A percentile compares a stretch with the other conserved stretches of the same genome.
Evolutionary conservation across 2,797 vertebrate genomes (phyloP).

Genomic region (Coracias cyanogaster): DNA sequence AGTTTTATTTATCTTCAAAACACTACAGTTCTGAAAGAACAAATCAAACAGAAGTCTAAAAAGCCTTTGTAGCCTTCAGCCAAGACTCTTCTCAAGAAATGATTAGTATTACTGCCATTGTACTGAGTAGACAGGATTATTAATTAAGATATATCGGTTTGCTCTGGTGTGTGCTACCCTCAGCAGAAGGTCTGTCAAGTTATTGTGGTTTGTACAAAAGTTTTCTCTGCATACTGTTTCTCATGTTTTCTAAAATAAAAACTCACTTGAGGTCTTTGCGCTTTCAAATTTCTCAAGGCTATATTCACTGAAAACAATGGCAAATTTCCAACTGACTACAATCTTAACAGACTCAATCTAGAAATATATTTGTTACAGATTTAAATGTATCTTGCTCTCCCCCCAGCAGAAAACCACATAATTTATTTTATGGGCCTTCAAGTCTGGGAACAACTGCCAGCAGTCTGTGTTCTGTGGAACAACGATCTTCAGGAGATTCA

Average conservation of each 20-base stretch:
- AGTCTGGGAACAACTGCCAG: constrained; percentile 31
- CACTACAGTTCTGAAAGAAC: background rate
- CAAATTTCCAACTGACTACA: background rate
- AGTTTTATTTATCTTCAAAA: constrained; percentile 42
- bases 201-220: background rate
- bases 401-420: background rate
- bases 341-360: background rate
- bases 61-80: constrained; percentile 10
- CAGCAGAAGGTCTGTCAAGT: constrained; percentile 35
- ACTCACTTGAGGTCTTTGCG: background rate
- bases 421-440: background rate
- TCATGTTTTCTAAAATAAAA: constrained; percentile 12
- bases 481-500: background rate
- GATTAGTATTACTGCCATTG: background rate
- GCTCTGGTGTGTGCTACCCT: background rate
- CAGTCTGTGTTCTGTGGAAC: background rate
- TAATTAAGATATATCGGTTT: constrained; percentile 66
- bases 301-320: background rate
- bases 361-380: background rate
- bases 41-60: constrained; percentile 32
- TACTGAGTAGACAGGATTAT: constrained; percentile 24
- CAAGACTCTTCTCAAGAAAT: background rate
- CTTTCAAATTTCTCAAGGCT: background rate
- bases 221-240: background rate
- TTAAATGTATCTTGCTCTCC: background rate